These are phyloP conservation scores for Mystacornis crossleyi DNA, from an alignment of 2,113 vertebrate species.

Conservation along the genomic window DNA sequence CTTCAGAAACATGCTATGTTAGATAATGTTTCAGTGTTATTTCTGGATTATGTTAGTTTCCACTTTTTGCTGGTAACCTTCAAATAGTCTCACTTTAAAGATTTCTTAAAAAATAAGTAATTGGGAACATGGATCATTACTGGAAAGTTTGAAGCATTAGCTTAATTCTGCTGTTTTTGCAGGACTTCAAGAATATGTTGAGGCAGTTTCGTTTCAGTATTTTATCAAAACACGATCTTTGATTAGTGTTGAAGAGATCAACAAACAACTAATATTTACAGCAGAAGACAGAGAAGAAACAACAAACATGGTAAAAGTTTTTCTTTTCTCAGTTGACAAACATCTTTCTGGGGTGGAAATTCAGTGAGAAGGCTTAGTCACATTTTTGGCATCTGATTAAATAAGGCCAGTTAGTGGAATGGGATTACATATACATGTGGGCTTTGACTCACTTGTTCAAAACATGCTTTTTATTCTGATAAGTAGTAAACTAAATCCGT, in stretches of 20 bases:
- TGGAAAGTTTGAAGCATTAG: not conserved
- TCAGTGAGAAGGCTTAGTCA: not conserved
- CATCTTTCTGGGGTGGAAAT: not conserved
- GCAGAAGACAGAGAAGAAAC: slow-evolving; percentile 75
- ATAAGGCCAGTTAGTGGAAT: not conserved
- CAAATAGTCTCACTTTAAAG: not conserved
- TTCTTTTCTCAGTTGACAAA: slow-evolving; percentile 1
- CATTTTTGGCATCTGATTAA: slow-evolving; percentile 29
- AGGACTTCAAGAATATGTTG: slow-evolving; percentile 98
- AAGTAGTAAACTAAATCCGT: not conserved
- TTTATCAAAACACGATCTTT: slow-evolving; percentile 91
- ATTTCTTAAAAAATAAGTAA: not conserved
- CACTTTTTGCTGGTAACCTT: not conserved
- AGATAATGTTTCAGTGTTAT: not conserved
- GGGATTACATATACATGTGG: not conserved
- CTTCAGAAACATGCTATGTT: fast-evolving
- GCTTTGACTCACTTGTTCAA: slow-evolving; percentile 5
- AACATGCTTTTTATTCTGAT: not conserved
- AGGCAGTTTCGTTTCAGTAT: slow-evolving; percentile 94
- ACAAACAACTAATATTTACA: slow-evolving; percentile 87
- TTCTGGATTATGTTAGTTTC: not conserved
- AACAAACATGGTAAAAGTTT: slow-evolving; percentile 69
- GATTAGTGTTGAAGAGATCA: slow-evolving; percentile 94
- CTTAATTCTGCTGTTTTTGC: slow-evolving; percentile 11
- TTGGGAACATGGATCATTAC: not conserved